Evolutionary conservation across 2,113 vertebrate species (phyloP).

Genomic region (Rhabdornis inornatus): DNA sequence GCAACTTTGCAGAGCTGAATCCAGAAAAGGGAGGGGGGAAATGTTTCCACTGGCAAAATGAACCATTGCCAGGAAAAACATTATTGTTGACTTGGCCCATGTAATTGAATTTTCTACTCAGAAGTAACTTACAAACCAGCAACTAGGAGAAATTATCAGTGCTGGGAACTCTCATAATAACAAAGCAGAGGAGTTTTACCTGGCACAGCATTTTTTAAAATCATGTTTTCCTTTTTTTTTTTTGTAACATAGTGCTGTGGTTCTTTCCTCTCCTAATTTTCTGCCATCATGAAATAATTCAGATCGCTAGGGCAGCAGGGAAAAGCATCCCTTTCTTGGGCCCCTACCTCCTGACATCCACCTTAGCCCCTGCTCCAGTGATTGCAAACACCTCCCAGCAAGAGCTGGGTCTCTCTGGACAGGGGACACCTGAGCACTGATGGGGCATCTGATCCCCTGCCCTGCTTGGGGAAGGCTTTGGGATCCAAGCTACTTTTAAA

Average conservation of each 20-base stretch:
- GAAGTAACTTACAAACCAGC: conserved; percentile 60
- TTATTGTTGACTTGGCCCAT: conserved; percentile 68
- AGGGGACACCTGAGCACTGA: background rate
- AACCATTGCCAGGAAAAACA: conserved; percentile 68
- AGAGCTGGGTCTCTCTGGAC: background rate
- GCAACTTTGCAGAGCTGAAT: conserved; percentile 69
- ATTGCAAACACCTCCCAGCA: background rate
- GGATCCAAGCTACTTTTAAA: background rate
- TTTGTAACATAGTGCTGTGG: background rate
- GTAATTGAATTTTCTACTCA: conserved; percentile 70
- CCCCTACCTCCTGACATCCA: background rate
- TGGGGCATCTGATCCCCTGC: background rate
- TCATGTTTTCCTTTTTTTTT: background rate
- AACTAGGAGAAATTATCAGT: conserved; percentile 62
- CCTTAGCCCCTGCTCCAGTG: background rate
- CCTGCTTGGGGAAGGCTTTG: background rate
- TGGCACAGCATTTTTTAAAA: conserved; percentile 43
- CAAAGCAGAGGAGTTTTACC: conserved; percentile 52
- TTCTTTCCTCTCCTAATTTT: conserved; percentile 27
- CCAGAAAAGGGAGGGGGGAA: conserved; percentile 37
- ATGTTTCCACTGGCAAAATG: conserved; percentile 66
- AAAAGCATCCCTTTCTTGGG: conserved; percentile 1
- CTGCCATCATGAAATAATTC: conserved; percentile 49
- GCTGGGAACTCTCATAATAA: conserved; percentile 47
- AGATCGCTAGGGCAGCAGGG: background rate